These are phyloP conservation scores for Turritopsis dohrnii DNA, from an alignment of 30 jellyfish, hydroid and myxozoan genomes.

Conservation along the genomic window DNA sequence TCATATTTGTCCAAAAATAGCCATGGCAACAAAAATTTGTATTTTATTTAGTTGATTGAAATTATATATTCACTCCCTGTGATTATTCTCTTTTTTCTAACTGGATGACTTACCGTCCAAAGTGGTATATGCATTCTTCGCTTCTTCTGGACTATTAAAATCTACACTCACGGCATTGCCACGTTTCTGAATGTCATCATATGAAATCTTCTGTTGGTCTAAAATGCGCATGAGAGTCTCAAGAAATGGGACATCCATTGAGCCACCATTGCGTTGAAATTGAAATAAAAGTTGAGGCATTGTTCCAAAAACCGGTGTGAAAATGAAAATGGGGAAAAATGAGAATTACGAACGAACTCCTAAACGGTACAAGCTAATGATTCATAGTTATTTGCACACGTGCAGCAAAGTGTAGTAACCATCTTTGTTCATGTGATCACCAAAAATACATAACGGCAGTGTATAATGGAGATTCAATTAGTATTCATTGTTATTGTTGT, in stretches of 20 bases:
- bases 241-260: constrained; percentile 19
- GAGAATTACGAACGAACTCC: background rate
- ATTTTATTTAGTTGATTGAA: too few relatives aligned
- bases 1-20: too few relatives aligned
- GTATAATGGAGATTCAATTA: background rate
- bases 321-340: constrained; percentile 2
- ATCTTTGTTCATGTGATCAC: constrained; percentile 17
- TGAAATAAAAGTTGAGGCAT: constrained; percentile 37
- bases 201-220: constrained; percentile 12
- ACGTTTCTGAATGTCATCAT: constrained; percentile 21
- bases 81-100: background rate
- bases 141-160: constrained; percentile 67
- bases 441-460: background rate
- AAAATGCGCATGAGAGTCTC: constrained; percentile 15
- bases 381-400: constrained; percentile 19
- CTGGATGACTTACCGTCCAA: constrained; percentile 62
- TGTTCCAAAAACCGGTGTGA: constrained; percentile 5
- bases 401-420: constrained; percentile 10
- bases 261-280: constrained; percentile 22
- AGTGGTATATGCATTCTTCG: constrained; percentile 56
- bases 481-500: background rate
- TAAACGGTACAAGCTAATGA: constrained; percentile 11
- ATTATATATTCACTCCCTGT: too few relatives aligned
- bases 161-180: constrained; percentile 43
- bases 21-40: too few relatives aligned